Evolutionary conservation across 2,113 vertebrate species (phyloP).

Genomic region (Epinephelus fuscoguttatus): DNA sequence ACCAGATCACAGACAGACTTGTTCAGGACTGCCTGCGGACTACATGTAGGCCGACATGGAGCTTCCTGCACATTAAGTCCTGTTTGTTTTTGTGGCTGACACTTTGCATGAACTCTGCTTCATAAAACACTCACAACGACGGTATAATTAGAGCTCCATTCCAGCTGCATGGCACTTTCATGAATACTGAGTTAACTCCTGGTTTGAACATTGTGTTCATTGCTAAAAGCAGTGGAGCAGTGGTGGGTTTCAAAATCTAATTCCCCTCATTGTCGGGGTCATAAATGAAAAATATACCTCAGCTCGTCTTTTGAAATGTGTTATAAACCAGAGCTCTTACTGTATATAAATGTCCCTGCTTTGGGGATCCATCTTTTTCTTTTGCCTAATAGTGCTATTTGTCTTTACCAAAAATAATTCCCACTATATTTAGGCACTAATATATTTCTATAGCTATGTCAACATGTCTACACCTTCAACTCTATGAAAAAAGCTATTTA

Average conservation of each 20-base stretch:
- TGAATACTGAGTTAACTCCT: conserved; percentile 5
- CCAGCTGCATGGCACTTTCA: not conserved
- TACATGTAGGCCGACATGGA: not conserved
- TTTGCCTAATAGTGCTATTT: conserved; percentile 70
- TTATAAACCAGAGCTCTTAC: conserved; percentile 44
- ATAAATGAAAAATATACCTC: not conserved
- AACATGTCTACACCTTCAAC: conserved; percentile 71
- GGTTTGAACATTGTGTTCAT: conserved; percentile 2
- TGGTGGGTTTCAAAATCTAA: conserved; percentile 1
- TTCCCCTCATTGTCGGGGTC: not conserved
- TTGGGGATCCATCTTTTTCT: conserved; percentile 29
- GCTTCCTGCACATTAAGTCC: not conserved
- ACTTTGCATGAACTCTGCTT: conserved; percentile 41
- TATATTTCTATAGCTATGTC: conserved; percentile 73
- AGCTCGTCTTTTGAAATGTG: not conserved
- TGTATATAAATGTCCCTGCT: conserved; percentile 20
- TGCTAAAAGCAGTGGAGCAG: conserved; percentile 8
- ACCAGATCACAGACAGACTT: not conserved
- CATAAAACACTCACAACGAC: conserved; percentile 10
- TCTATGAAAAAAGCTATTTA: conserved; percentile 79
- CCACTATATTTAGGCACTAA: conserved; percentile 84
- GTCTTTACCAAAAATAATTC: conserved; percentile 79
- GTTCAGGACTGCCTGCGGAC: not conserved
- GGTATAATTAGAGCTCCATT: conserved; percentile 27
- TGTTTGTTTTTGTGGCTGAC: conserved; percentile 10